phyloP scores from a whole-genome alignment of 2,888 invertebrate genomes.

The Heliconius sara region DNA sequence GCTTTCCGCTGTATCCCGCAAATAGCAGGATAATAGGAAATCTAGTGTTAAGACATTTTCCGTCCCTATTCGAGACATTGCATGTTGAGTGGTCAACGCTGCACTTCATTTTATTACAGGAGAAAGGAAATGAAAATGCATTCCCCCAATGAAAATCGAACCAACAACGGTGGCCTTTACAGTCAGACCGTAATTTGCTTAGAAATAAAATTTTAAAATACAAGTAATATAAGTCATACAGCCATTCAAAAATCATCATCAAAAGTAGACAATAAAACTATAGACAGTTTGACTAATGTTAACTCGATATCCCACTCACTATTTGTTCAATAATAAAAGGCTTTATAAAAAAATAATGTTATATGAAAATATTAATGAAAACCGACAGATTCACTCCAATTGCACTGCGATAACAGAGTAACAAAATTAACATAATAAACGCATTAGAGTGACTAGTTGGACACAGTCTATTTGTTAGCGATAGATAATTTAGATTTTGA shows the following conservation, averaged over 20 bases:
- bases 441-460: conserved; percentile 22
- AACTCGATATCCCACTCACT: no score
- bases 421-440: conserved; percentile 9
- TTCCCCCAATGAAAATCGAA: not conserved
- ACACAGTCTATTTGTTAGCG: conserved; percentile 12
- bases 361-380: not conserved
- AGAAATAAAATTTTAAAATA: conserved; percentile 34
- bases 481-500: not conserved
- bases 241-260: conserved; percentile 42
- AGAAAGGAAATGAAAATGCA: not conserved
- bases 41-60: not conserved
- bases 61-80: not conserved
- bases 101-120: not conserved
- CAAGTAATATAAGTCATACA: conserved; percentile 28
- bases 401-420: conserved; percentile 1
- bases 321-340: not conserved
- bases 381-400: not conserved
- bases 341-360: not conserved
- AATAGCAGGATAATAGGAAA: not conserved
- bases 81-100: not conserved
- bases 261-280: conserved; percentile 35
- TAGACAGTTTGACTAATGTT: no score
- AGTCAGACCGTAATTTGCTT: conserved; percentile 1
- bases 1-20: not conserved
- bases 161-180: not conserved